Evolutionary conservation across 2,888 invertebrate genomes (phyloP).

Genomic region (Ornithoptera priamus): DNA sequence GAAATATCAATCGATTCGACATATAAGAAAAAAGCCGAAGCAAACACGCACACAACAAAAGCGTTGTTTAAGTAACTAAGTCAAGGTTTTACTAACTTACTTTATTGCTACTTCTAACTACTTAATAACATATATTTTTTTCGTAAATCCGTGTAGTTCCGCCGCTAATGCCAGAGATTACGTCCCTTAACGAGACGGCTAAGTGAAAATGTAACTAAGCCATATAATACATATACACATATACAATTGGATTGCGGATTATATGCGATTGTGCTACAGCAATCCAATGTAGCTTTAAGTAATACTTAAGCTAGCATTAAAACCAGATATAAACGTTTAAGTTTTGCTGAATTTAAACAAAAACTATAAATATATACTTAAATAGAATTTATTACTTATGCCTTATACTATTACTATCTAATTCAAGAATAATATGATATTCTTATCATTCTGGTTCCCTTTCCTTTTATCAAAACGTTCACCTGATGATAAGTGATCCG

Average conservation of each 20-base stretch:
- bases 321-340: not conserved
- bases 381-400: too few species aligned
- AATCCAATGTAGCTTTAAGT: not conserved
- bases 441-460: too few species aligned
- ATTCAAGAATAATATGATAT: too few species aligned
- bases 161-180: not conserved
- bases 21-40: too few species aligned
- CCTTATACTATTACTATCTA: too few species aligned
- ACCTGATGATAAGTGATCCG: too few species aligned
- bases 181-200: not conserved
- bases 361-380: too few species aligned
- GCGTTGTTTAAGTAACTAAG: too few species aligned
- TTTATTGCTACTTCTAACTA: not conserved
- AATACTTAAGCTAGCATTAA: not conserved
- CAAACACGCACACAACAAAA: too few species aligned
- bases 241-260: not conserved
- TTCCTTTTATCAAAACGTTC: too few species aligned
- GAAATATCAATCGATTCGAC: too few species aligned
- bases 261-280: not conserved
- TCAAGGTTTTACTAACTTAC: not conserved
- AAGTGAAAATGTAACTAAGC: not conserved
- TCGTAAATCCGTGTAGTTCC: not conserved
- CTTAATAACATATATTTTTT: not conserved
- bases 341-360: too few species aligned
- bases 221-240: not conserved